A percentile compares a stretch with the other conserved stretches of the same genome.
These are phyloP conservation scores for Thamnophis elegans DNA, from an alignment of 2,797 vertebrate genomes.

Conservation along the genomic window DNA sequence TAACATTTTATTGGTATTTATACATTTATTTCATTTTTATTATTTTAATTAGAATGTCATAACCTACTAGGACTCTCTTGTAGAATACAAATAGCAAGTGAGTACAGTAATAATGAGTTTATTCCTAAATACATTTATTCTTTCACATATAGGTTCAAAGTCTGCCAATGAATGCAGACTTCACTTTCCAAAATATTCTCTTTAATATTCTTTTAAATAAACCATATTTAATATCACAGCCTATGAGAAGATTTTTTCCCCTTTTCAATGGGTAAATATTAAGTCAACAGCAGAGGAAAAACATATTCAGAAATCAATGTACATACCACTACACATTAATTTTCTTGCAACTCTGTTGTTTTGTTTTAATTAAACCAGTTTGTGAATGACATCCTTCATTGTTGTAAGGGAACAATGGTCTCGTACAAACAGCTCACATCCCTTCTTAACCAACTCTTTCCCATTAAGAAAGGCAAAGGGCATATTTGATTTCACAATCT, in stretches of 20 bases:
- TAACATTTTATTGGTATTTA: background rate
- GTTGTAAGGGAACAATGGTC: constrained; percentile 45
- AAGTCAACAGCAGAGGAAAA: rapidly evolving
- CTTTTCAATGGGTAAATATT: background rate
- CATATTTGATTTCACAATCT: constrained; percentile 58
- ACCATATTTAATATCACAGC: background rate
- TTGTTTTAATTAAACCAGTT: constrained; percentile 42
- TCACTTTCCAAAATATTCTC: background rate
- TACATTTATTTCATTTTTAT: background rate
- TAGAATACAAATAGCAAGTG: background rate
- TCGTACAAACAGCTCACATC: constrained; percentile 42
- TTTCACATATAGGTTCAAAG: background rate
- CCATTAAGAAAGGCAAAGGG: constrained; percentile 48
- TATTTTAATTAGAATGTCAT: background rate
- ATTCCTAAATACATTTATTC: background rate
- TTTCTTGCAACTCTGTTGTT: constrained; percentile 30
- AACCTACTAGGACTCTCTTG: background rate
- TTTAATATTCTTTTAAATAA: background rate
- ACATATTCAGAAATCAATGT: background rate
- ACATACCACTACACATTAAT: background rate
- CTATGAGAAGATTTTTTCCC: background rate
- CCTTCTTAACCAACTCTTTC: constrained; percentile 48
- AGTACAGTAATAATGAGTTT: background rate
- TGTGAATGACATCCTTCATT: constrained; percentile 16
- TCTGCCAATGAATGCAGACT: background rate